Conservation (phyloP, 2,797 vertebrate species). For the Argentina silus region DNA sequence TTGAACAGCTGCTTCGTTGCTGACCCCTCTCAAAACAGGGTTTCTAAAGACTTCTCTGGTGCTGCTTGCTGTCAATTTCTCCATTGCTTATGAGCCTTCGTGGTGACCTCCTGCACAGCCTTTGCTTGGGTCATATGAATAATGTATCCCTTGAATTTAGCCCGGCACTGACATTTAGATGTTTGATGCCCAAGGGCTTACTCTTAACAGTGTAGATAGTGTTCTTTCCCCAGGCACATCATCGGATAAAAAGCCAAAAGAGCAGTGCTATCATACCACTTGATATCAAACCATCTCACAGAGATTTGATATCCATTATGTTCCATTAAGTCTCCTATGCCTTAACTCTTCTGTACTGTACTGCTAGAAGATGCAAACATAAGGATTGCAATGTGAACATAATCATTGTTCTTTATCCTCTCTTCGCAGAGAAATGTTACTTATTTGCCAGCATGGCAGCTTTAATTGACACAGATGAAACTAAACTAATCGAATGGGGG, state of each 20-base stretch:
- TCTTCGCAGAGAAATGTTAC: background rate
- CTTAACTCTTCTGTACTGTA: background rate
- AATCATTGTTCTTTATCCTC: background rate
- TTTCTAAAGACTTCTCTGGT: constrained; percentile 70
- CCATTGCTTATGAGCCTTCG: constrained; percentile 73
- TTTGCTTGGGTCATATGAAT: constrained; percentile 80
- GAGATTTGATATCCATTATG: constrained; percentile 31
- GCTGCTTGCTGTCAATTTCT: constrained; percentile 79
- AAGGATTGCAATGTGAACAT: background rate
- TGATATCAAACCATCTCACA: constrained; percentile 56
- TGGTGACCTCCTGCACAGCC: constrained; percentile 76
- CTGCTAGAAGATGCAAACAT: background rate
- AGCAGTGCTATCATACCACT: too few relatives aligned
- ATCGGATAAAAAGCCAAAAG: constrained; percentile 72
- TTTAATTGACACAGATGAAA: constrained; percentile 66
- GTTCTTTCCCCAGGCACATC: constrained; percentile 64
- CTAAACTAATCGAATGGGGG: constrained; percentile 79
- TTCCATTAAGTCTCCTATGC: constrained; percentile 38
- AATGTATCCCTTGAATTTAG: constrained; percentile 79
- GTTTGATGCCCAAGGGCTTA: constrained; percentile 73
- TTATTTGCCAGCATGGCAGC: background rate
- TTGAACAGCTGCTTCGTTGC: constrained; percentile 80
- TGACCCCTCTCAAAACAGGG: constrained; percentile 68
- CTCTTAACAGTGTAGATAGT: constrained; percentile 73
- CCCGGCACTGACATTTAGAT: constrained; percentile 78